Evolutionary conservation across 2,113 vertebrate genomes (phyloP).

Genomic region (Microcebus tavaratra): DNA sequence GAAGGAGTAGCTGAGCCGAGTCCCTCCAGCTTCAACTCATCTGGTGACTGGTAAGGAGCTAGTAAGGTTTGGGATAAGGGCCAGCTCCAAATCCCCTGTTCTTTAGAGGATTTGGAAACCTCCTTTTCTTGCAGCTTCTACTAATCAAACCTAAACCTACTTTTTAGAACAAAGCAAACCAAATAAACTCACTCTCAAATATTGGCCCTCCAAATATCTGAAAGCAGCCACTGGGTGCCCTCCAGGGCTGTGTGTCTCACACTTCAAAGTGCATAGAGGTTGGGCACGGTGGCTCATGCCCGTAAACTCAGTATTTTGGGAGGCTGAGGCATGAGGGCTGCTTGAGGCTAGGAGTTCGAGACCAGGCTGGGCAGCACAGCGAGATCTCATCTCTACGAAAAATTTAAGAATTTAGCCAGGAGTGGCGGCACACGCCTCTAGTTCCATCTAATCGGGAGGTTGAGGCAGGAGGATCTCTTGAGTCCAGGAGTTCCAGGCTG

Average conservation of each 20-base stretch:
- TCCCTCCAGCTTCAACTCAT: neutral
- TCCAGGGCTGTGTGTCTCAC: neutral
- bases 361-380: no score
- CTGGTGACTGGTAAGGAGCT: neutral
- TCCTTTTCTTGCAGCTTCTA: neutral
- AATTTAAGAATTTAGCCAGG: no score
- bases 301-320: no score
- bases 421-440: no score
- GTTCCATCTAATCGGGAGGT: no score
- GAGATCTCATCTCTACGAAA: no score
- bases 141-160: neutral
- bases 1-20: neutral
- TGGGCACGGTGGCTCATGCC: no score
- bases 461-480: no score
- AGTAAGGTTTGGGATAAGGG: neutral
- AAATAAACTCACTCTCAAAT: neutral
- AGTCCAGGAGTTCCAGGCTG: no score
- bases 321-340: no score
- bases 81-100: neutral
- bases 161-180: slow-evolving; percentile 28
- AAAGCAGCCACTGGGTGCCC: neutral
- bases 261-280: neutral
- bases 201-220: neutral
- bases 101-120: neutral
- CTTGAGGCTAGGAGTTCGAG: no score